Evolutionary conservation across 2,797 vertebrate genomes (phyloP).

Genomic region (Trachurus trachurus): DNA sequence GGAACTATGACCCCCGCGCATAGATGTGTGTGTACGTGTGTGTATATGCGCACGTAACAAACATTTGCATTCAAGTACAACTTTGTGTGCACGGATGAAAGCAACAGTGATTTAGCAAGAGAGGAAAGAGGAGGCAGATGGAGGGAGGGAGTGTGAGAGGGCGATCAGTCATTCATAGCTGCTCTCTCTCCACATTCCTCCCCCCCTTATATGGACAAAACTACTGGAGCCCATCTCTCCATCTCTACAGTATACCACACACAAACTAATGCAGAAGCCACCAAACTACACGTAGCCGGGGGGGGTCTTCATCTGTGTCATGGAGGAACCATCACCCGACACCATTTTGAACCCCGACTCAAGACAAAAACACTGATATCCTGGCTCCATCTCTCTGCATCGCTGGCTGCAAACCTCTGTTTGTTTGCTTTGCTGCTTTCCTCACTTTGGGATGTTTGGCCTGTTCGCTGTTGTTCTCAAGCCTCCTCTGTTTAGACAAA

Average conservation of each 20-base stretch:
- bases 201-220: conserved; percentile 87
- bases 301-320: conserved; percentile 13
- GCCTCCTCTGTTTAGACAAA: conserved; percentile 42
- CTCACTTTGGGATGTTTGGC: conserved; percentile 22
- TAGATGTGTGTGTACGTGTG: not conserved
- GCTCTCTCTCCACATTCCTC: conserved; percentile 82
- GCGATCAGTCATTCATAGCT: conserved; percentile 82
- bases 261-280: conserved; percentile 35
- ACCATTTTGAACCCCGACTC: not conserved
- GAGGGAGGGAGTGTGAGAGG: conserved; percentile 39
- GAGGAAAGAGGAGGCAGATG: conserved; percentile 28
- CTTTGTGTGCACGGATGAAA: conserved; percentile 5
- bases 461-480: conserved; percentile 15
- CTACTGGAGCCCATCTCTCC: conserved; percentile 69
- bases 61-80: conserved; percentile 16
- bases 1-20: not conserved
- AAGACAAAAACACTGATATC: conserved; percentile 6
- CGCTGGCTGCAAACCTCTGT: conserved; percentile 1
- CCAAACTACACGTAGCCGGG: conserved; percentile 26
- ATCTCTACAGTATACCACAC: conserved; percentile 41
- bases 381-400: conserved; percentile 23
- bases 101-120: conserved; percentile 38
- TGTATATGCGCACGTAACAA: conserved; percentile 1
- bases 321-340: not conserved
- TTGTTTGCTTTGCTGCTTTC: conserved; percentile 53